Conservation (phyloP, 2,888 invertebrate genomes). For the Chloroclystis v-ata region DNA sequence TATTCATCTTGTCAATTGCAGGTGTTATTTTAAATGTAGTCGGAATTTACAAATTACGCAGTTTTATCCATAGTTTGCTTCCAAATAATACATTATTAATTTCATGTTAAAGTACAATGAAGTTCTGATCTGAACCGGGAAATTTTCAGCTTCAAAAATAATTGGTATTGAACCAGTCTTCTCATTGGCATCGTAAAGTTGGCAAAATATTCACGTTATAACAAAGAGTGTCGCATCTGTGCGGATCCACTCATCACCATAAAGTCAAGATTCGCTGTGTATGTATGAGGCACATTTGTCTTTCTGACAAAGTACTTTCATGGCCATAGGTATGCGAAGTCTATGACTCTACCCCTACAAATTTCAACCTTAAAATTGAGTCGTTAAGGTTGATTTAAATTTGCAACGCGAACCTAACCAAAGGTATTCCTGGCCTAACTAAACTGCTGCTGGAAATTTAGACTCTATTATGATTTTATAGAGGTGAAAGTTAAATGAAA, state of each 20-base stretch:
- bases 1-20: too few species aligned
- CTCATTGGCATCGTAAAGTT: too few species aligned
- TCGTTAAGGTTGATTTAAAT: slow-evolving; percentile 25
- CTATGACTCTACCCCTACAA: slow-evolving; percentile 10
- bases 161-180: too few species aligned
- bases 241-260: slow-evolving; percentile 35
- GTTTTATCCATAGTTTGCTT: too few species aligned
- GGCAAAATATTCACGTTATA: slow-evolving; percentile 3
- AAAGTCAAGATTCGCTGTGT: slow-evolving; percentile 40
- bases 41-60: too few species aligned
- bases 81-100: too few species aligned
- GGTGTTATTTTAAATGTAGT: too few species aligned
- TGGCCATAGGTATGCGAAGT: slow-evolving; percentile 43
- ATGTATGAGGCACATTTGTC: slow-evolving; percentile 56
- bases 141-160: too few species aligned
- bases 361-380: slow-evolving; percentile 14
- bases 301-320: slow-evolving; percentile 52
- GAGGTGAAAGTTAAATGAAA: not conserved
- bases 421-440: slow-evolving; percentile 13
- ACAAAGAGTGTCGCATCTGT: slow-evolving; percentile 34
- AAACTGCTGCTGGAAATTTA: not conserved
- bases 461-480: slow-evolving; percentile 7
- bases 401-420: slow-evolving; percentile 4
- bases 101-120: too few species aligned
- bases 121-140: too few species aligned